phyloP scores from a whole-genome alignment of 1,140 invertebrate species.

The Daktulosphaira vitifoliae region DNA sequence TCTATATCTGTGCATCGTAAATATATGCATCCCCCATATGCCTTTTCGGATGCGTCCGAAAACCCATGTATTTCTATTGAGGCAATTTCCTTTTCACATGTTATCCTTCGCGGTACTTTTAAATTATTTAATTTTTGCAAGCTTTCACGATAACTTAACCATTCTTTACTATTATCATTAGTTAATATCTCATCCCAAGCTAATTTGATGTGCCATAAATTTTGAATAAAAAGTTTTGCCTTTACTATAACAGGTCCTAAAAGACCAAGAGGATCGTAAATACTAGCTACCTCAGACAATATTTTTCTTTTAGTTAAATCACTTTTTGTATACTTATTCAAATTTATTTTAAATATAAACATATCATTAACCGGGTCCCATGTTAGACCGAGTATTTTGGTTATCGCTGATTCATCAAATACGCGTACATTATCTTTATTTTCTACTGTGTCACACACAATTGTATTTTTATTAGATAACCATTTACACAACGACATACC shows the following conservation, averaged over 20 bases:
- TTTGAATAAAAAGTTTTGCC: conserved; percentile 35
- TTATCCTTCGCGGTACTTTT: too few species aligned
- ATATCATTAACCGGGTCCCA: background rate
- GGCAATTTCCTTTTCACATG: too few species aligned
- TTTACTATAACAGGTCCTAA: too few species aligned
- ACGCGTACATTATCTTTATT: background rate
- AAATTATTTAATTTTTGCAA: background rate
- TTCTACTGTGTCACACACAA: background rate
- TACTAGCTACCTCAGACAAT: too few species aligned
- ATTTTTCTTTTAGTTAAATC: conserved; percentile 26
- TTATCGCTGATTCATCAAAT: background rate
- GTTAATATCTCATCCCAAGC: background rate
- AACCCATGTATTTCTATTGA: conserved; percentile 39
- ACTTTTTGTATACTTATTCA: too few species aligned
- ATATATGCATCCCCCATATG: too few species aligned
- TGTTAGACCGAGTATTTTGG: conserved; percentile 4
- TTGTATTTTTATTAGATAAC: too few species aligned
- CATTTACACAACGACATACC: too few species aligned
- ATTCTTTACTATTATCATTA: background rate
- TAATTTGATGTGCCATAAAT: conserved; percentile 31
- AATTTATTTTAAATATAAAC: background rate
- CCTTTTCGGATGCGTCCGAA: conserved; percentile 39
- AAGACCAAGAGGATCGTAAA: too few species aligned
- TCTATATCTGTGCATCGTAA: too few species aligned
- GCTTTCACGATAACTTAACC: background rate